Conservation (phyloP, 2,888 invertebrate genomes). For the Scaptomyza reducta region DNA sequence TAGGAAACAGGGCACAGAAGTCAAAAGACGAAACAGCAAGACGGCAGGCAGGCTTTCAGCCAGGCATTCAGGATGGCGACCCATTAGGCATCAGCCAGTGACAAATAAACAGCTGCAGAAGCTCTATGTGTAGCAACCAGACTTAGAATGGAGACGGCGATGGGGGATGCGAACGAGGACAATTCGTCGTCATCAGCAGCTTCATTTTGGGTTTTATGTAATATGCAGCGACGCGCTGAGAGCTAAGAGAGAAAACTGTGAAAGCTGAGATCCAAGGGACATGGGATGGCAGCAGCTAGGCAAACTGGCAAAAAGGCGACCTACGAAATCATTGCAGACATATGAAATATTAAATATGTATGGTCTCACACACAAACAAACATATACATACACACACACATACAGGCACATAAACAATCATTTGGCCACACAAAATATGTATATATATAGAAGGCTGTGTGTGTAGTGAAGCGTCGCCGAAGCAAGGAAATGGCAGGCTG, state of each 20-base stretch:
- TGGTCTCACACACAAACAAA: conserved; percentile 33
- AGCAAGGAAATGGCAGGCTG: conserved; percentile 81
- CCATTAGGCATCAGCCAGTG: conserved; percentile 71
- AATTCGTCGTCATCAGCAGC: conserved; percentile 78
- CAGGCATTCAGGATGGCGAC: conserved; percentile 44
- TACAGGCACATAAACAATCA: conserved; percentile 72
- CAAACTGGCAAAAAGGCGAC: conserved; percentile 38
- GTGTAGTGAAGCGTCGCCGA: conserved; percentile 71
- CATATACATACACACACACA: conserved; percentile 1
- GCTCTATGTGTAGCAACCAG: conserved; percentile 11
- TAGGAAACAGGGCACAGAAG: conserved; percentile 50
- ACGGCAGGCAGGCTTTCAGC: conserved; percentile 40
- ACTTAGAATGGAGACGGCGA: conserved; percentile 1
- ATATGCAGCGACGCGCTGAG: conserved; percentile 69
- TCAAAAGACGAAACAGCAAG: conserved; percentile 39
- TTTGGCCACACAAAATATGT: conserved; percentile 65
- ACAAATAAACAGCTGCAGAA: conserved; percentile 69
- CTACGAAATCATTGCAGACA: conserved; percentile 82
- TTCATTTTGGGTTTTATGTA: conserved; percentile 76
- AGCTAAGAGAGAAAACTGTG: neutral
- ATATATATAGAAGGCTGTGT: conserved; percentile 33
- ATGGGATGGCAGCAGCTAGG: conserved; percentile 1
- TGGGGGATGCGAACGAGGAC: conserved; percentile 59
- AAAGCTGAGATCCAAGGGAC: conserved; percentile 42
- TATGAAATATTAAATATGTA: conserved; percentile 83